Evolutionary conservation across 2,113 vertebrate species (phyloP).

Genomic region (Gymnorhina tibicen): DNA sequence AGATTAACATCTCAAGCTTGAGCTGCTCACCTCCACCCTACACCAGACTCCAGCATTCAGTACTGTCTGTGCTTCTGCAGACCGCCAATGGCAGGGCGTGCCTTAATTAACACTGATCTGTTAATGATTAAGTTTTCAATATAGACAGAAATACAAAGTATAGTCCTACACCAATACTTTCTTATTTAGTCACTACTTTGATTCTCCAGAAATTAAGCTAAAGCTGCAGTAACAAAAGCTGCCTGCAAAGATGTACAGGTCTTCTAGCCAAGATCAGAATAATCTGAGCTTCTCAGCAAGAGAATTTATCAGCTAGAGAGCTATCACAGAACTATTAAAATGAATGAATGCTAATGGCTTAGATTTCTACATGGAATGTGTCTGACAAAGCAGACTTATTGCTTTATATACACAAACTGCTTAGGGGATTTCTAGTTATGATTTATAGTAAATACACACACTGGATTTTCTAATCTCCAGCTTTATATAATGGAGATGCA

Average conservation of each 20-base stretch:
- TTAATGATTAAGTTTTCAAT: background rate
- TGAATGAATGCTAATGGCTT: background rate
- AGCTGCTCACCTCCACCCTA: background rate
- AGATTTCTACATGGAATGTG: background rate
- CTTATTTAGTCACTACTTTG: background rate
- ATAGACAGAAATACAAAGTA: background rate
- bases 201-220: background rate
- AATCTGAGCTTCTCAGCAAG: background rate
- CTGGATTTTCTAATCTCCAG: slow-evolving; percentile 30
- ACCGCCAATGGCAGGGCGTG: background rate
- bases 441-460: slow-evolving; percentile 19
- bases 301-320: background rate
- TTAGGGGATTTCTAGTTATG: slow-evolving; percentile 20
- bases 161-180: background rate
- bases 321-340: background rate
- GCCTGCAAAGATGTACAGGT: background rate
- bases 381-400: background rate
- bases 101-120: background rate
- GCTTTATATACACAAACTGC: background rate
- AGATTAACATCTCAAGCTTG: background rate
- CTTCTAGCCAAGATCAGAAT: background rate
- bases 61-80: background rate
- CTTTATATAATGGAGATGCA: slow-evolving; percentile 41
- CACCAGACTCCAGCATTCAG: background rate
- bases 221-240: background rate